Conservation (phyloP, 2,797 vertebrate species). For the Pelobates cultripes region DNA sequence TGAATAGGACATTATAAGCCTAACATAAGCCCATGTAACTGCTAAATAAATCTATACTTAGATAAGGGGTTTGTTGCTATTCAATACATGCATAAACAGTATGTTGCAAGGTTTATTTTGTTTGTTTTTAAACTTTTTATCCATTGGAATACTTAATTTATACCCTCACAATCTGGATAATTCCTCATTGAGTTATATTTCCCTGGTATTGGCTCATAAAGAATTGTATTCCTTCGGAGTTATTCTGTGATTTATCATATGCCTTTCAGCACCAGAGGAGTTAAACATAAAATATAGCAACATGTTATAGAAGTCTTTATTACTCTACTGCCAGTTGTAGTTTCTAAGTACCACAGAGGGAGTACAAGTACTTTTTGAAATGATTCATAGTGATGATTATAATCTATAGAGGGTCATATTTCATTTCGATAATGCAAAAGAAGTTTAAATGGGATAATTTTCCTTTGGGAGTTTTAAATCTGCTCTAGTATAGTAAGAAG, state of each 20-base stretch:
- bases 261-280: neutral
- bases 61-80: too few species aligned
- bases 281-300: neutral
- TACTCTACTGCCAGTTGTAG: neutral
- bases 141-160: too few species aligned
- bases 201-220: too few species aligned
- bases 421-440: neutral
- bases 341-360: neutral
- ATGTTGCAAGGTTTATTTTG: too few species aligned
- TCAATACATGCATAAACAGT: too few species aligned
- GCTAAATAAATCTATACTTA: too few species aligned
- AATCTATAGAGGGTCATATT: neutral
- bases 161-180: too few species aligned
- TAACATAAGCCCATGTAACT: too few species aligned
- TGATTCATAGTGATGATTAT: constrained; percentile 4
- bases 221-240: neutral
- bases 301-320: neutral
- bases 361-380: neutral
- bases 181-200: too few species aligned
- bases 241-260: neutral
- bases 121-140: too few species aligned
- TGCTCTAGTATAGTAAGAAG: neutral
- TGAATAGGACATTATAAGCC: too few species aligned
- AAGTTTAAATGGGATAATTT: neutral
- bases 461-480: neutral